Evolutionary conservation across 2,888 invertebrate genomes (phyloP).

Genomic region (Xanthia icteritia): DNA sequence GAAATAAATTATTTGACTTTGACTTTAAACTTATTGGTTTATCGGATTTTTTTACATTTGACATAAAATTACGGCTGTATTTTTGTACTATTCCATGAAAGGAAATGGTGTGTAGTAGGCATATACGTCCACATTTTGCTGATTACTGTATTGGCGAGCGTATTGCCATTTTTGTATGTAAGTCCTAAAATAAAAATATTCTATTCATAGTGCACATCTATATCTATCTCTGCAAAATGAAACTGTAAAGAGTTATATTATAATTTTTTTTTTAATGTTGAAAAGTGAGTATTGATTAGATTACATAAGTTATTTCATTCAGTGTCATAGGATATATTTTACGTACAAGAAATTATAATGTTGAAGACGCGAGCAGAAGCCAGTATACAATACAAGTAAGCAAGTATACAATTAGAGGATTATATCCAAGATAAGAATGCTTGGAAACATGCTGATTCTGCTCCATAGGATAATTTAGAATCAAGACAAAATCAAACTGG

Average conservation of each 20-base stretch:
- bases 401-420: too few species aligned
- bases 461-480: too few species aligned
- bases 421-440: too few species aligned
- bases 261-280: neutral
- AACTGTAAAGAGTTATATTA: neutral
- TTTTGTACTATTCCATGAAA: neutral
- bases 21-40: neutral
- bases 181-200: neutral
- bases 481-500: too few species aligned
- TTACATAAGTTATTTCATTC: neutral
- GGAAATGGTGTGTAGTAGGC: neutral
- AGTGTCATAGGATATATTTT: too few species aligned
- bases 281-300: neutral
- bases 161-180: neutral
- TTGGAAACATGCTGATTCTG: too few species aligned
- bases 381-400: too few species aligned
- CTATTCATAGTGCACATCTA: too few species aligned
- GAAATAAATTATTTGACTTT: too few species aligned
- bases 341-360: neutral
- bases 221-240: neutral
- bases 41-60: neutral
- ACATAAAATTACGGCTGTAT: neutral
- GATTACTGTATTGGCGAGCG: neutral
- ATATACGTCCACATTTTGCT: neutral
- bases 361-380: neutral